Percentiles rank a stretch among this genome's conserved stretches.
phyloP scores from a whole-genome alignment of 2,888 invertebrate genomes.

The Rhaphigaster nebulosa region DNA sequence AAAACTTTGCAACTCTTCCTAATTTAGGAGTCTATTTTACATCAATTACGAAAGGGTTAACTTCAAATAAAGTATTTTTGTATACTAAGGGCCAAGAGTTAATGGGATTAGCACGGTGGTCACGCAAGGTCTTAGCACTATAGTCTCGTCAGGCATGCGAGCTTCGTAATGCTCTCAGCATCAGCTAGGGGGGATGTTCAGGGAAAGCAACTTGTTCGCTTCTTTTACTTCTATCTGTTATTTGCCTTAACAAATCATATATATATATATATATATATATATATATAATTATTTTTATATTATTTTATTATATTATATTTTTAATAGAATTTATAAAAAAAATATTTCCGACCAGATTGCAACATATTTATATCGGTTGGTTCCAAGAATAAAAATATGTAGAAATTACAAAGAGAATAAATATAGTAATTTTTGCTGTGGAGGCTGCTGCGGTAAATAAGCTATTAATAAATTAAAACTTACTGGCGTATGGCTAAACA shows the following conservation, averaged over 20 bases:
- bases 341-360: too few relatives aligned
- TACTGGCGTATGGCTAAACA: too few relatives aligned
- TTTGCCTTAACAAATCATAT: neutral
- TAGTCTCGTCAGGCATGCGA: conserved; percentile 9
- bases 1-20: neutral
- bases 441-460: too few relatives aligned
- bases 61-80: conserved; percentile 32
- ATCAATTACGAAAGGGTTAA: conserved; percentile 2
- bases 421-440: too few relatives aligned
- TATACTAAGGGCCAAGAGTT: conserved; percentile 44
- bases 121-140: conserved; percentile 37
- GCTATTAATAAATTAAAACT: too few relatives aligned
- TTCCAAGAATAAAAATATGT: too few relatives aligned
- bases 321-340: too few relatives aligned
- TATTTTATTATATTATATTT: too few relatives aligned
- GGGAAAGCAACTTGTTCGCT: neutral
- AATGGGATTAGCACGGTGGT: conserved; percentile 32
- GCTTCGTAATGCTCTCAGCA: conserved; percentile 33
- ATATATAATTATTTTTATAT: too few relatives aligned
- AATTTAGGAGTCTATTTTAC: neutral
- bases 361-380: too few relatives aligned
- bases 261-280: too few relatives aligned
- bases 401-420: too few relatives aligned
- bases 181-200: neutral
- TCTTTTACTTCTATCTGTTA: neutral